Evolutionary conservation across 2,113 vertebrate species (phyloP).

Genomic region (Myotis yumanensis): DNA sequence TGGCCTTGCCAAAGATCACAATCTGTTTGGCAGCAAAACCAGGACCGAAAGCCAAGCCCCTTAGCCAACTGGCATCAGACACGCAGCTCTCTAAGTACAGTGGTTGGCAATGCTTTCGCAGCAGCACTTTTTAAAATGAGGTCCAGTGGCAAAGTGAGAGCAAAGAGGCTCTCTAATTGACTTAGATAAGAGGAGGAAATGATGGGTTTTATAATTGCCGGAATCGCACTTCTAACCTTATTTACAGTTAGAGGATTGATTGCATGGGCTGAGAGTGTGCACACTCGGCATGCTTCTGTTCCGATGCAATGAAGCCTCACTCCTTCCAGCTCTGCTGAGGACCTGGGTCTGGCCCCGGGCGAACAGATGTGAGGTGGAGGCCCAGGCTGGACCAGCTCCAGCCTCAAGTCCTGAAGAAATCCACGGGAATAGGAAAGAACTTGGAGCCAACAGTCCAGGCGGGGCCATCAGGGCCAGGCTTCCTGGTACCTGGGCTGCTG

Average conservation of each 20-base stretch:
- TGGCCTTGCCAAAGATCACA: neutral
- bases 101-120: neutral
- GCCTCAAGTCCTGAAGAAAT: neutral
- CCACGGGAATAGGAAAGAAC: neutral
- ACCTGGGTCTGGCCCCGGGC: neutral
- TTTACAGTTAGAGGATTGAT: conserved; percentile 49
- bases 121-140: conserved; percentile 51
- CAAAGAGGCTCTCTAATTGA: conserved; percentile 45
- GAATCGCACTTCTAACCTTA: conserved; percentile 25
- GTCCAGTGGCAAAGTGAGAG: conserved; percentile 47
- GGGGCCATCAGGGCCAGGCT: fast-evolving
- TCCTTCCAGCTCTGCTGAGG: neutral
- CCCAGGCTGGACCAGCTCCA: neutral
- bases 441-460: neutral
- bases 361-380: neutral
- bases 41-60: neutral
- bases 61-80: neutral
- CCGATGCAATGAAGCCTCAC: neutral
- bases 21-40: neutral
- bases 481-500: neutral
- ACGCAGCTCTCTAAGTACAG: neutral
- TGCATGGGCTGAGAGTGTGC: neutral
- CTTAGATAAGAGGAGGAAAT: conserved; percentile 37
- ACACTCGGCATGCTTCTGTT: neutral
- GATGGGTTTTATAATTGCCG: neutral